A percentile compares a stretch with the other conserved stretches of the same genome.
phyloP scores from a whole-genome alignment of 2,797 vertebrate genomes.

The Cheirogaleus major region DNA sequence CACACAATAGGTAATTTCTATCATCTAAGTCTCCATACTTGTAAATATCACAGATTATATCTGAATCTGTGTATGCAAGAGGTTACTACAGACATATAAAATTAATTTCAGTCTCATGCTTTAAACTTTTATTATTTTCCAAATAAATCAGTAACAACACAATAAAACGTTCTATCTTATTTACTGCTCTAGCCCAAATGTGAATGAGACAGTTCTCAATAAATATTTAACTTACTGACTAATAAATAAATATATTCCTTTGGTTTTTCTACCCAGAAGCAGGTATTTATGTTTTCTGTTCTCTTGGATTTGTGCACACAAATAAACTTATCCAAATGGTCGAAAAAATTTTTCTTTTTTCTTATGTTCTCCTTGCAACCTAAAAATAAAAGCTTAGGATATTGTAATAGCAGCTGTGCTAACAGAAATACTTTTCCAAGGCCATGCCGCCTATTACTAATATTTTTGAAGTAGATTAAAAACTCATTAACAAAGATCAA shows the following conservation, averaged over 20 bases:
- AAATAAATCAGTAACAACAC: conserved; percentile 53
- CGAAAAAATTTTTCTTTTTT: neutral
- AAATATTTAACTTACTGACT: conserved; percentile 58
- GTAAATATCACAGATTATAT: neutral
- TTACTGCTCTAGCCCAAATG: conserved; percentile 19
- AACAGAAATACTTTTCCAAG: neutral
- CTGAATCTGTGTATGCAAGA: neutral
- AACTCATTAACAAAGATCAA: conserved; percentile 47
- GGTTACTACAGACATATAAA: conserved; percentile 31
- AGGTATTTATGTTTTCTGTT: neutral
- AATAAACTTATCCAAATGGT: conserved; percentile 7
- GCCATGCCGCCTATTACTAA: neutral
- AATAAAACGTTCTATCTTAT: conserved; percentile 58
- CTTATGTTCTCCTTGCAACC: neutral
- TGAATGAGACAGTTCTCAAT: conserved; percentile 21
- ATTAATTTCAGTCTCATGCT: conserved; percentile 56
- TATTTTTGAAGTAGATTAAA: conserved; percentile 38
- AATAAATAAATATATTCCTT: conserved; percentile 49
- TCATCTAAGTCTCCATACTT: conserved; percentile 16
- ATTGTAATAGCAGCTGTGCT: neutral
- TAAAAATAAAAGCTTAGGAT: conserved; percentile 25
- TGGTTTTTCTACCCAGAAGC: conserved; percentile 35
- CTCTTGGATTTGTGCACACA: neutral
- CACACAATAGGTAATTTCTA: conserved; percentile 27
- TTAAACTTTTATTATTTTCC: conserved; percentile 68